These are phyloP conservation scores for Larimichthys polyactis DNA, from an alignment of 2,113 vertebrate species.

Conservation along the genomic window DNA sequence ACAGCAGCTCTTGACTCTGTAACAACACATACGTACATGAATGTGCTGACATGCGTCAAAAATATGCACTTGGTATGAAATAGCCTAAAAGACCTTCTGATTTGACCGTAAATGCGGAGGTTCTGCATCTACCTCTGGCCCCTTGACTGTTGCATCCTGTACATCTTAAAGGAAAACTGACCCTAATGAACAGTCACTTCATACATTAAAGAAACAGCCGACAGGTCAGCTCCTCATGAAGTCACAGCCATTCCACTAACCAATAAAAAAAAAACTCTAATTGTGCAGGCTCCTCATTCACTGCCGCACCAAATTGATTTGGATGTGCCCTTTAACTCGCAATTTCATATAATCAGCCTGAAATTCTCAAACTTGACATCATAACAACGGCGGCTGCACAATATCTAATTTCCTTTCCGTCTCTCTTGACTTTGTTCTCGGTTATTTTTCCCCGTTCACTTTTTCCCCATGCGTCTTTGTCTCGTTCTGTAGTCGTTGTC, in stretches of 20 bases:
- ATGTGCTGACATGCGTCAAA: conserved; percentile 11
- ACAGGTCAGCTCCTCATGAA: conserved; percentile 41
- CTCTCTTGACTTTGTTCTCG: conserved; percentile 30
- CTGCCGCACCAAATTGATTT: conserved; percentile 67
- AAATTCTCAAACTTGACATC: conserved; percentile 72
- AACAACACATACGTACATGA: background rate
- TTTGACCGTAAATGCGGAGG: conserved; percentile 11
- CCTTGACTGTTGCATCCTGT: conserved; percentile 27
- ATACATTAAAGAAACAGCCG: conserved; percentile 40
- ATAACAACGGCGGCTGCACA: conserved; percentile 48
- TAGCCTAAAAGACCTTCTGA: conserved; percentile 9
- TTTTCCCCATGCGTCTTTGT: conserved; percentile 18
- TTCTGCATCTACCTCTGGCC: conserved; percentile 28
- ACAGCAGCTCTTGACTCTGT: background rate
- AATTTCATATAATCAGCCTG: conserved; percentile 76
- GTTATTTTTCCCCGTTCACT: conserved; percentile 29
- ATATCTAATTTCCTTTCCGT: conserved; percentile 62
- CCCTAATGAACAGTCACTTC: conserved; percentile 35
- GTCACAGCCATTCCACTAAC: conserved; percentile 41
- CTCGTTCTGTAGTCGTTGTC: conserved; percentile 16
- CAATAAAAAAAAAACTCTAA: conserved; percentile 44
- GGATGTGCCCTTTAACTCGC: conserved; percentile 74
- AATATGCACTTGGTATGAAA: background rate
- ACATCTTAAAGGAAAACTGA: conserved; percentile 45
- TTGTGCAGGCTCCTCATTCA: conserved; percentile 54